Evolutionary conservation across 2,113 vertebrate genomes (phyloP).

Genomic region (Alligator sinensis): DNA sequence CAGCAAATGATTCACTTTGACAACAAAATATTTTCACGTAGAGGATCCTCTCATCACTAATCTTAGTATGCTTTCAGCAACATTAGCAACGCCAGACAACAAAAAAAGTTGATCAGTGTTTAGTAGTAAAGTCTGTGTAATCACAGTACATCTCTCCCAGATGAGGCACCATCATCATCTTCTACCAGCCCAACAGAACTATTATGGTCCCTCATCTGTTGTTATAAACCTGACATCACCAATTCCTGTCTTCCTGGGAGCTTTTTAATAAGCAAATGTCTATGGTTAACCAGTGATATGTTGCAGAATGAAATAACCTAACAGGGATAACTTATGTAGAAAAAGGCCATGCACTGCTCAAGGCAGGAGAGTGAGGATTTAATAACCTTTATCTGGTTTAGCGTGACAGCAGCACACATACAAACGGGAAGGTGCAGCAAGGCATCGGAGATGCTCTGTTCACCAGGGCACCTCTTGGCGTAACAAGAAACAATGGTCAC

Average conservation of each 20-base stretch:
- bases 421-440: too few relatives aligned
- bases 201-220: background rate
- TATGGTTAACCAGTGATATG: background rate
- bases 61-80: background rate
- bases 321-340: background rate
- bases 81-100: background rate
- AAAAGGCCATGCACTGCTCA: background rate
- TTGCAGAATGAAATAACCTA: background rate
- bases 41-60: background rate
- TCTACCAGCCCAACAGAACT: background rate
- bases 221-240: accelerated
- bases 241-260: background rate
- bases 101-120: background rate
- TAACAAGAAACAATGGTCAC: background rate
- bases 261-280: background rate
- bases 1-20: background rate
- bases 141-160: background rate
- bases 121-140: background rate
- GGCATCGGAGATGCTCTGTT: background rate
- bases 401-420: background rate
- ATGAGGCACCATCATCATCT: background rate
- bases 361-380: background rate
- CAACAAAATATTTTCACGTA: background rate
- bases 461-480: accelerated
- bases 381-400: background rate